Conservation (phyloP, 2,797 vertebrate genomes). For the Ibycter americanus region DNA sequence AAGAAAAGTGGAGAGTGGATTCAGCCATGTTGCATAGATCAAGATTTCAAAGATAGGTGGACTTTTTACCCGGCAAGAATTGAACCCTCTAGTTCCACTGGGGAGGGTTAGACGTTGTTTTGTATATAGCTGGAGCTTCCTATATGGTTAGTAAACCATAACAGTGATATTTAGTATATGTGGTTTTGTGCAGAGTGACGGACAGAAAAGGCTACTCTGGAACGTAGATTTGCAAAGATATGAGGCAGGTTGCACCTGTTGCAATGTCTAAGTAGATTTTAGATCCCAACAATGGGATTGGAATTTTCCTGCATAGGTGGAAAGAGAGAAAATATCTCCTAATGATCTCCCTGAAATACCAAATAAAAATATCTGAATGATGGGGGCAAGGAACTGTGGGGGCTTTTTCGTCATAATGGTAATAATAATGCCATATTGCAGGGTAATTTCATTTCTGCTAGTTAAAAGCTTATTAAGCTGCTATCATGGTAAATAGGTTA, state of each 20-base stretch:
- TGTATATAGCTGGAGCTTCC: not conserved
- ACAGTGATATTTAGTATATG: not conserved
- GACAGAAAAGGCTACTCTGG: not conserved
- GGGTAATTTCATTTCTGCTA: constrained; percentile 32
- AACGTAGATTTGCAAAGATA: not conserved
- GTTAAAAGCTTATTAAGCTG: constrained; percentile 54
- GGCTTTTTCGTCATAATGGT: constrained; percentile 9
- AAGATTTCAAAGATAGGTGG: not conserved
- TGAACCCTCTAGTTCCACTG: not conserved
- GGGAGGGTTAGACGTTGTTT: not conserved
- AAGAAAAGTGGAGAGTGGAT: not conserved
- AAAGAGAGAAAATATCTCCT: not conserved
- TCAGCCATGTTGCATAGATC: not conserved
- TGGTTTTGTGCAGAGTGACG: not conserved
- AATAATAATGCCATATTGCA: constrained; percentile 45
- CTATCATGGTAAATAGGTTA: constrained; percentile 50
- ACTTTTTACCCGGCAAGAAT: not conserved
- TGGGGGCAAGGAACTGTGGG: constrained; percentile 11
- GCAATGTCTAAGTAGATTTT: not conserved
- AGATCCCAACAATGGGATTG: not conserved
- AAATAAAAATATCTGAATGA: constrained; percentile 39
- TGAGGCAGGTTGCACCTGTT: not conserved
- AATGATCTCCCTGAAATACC: not conserved
- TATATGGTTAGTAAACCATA: fast-evolving
- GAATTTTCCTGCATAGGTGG: not conserved